Base-by-base conservation (phyloP, 2,888 invertebrate species). In the Troides helena region DNA sequence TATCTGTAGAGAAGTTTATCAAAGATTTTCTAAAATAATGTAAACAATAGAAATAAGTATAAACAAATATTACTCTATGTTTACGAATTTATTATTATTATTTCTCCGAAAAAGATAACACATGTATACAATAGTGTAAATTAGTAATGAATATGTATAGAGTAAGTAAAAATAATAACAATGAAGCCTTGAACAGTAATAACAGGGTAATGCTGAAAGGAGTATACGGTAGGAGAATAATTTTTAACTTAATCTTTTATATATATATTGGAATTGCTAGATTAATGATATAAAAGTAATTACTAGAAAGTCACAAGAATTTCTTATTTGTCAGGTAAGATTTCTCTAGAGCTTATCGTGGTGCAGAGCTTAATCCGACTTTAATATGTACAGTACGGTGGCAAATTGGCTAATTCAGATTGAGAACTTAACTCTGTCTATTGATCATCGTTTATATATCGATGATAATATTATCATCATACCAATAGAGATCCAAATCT, bases 401-500 rank as follows among this genome's bases (percentile, higher is more conserved):
- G 70, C 63, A 72, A 71, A 72, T 73, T 72, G 60, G 64, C 64
- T 71, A 67, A 72, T 71, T 70, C 68, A 63, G 64, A 72, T 70
- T 72, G 61, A 66, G 56, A 68, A 66, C 57, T 70, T 57, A 64
- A 21, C 62, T 71, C 59, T 60, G 57, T 23, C 17, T 23, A 50
- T 57, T 30, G 14, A 62, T 64, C n/a, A 63, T 60, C 53, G 59
- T 53, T 50, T 46, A 50, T 59, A 59, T 12, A 25, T 58, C 64
- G 36, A 60, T 53, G 58, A 63, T 63, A 59, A 63, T 68, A 7
- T 17, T 10, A 46, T 10, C 10, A 10, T 7, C 12, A 2, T 46
- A 10, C 12, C 4, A 14, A 17, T 50, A 50, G 0, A 10, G 10
- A 39, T 10, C 39, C 39, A 39, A 39, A 21, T 21, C 21, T 21